Percentiles rank a stretch among this genome's conserved stretches.
Evolutionary conservation across 1,140 invertebrate species (phyloP).

Genomic region (Phthorimaea operculella): DNA sequence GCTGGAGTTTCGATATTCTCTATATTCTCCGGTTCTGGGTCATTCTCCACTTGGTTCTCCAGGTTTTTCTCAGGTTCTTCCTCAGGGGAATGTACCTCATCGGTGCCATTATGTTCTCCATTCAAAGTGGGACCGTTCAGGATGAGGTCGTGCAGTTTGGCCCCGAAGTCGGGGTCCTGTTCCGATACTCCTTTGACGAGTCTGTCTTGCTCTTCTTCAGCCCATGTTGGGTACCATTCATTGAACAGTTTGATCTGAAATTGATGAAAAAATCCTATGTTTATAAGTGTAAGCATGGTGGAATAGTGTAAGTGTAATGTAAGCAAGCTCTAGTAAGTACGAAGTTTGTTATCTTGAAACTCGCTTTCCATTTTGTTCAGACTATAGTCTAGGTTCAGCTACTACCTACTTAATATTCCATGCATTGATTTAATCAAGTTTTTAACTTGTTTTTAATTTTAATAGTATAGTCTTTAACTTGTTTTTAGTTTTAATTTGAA

Average conservation of each 20-base stretch:
- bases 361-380: no score
- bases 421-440: no score
- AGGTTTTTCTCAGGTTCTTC: conserved; percentile 12
- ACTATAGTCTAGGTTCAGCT: no score
- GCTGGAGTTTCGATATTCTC: conserved; percentile 8
- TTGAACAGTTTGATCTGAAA: conserved; percentile 82
- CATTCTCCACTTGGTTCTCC: conserved; percentile 17
- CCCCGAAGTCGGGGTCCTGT: conserved; percentile 76
- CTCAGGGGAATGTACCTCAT: conserved; percentile 15
- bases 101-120: conserved; percentile 31
- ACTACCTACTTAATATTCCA: no score
- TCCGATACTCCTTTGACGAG: conserved; percentile 76
- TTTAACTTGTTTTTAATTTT: no score
- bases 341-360: no score
- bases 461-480: no score
- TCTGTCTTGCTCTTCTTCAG: conserved; percentile 76
- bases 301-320: no score
- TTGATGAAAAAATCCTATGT: conserved; percentile 5
- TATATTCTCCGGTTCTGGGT: background rate
- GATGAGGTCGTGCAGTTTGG: conserved; percentile 74
- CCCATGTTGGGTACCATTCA: conserved; percentile 88
- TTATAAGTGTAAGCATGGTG: no score
- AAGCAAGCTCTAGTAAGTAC: no score
- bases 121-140: conserved; percentile 46
- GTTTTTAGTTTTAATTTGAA: no score